Evolutionary conservation across 2,888 invertebrate species (phyloP).

Genomic region (Monoplex corrugatus): DNA sequence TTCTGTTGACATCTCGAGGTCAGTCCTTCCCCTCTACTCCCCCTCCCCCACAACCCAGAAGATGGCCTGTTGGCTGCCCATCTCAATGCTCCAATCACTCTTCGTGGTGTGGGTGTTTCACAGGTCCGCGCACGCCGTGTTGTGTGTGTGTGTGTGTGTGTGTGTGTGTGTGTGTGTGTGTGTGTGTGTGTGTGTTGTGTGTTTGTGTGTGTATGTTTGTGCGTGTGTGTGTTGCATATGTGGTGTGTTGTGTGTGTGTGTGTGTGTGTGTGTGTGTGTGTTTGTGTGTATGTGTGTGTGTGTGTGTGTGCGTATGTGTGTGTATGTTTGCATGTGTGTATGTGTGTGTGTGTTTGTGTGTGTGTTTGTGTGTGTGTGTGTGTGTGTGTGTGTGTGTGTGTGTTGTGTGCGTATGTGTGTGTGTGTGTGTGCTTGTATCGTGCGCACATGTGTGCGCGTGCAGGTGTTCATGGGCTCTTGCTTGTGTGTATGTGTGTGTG

Average conservation of each 20-base stretch:
- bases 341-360: neutral
- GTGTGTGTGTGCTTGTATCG: neutral
- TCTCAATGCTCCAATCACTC: no score
- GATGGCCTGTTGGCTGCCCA: neutral
- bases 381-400: neutral
- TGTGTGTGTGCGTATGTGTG: neutral
- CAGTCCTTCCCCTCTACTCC: no score
- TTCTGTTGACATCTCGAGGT: no score
- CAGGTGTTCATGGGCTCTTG: neutral
- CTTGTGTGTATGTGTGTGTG: neutral
- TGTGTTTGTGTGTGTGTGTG: neutral
- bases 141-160: neutral
- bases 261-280: neutral
- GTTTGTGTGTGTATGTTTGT: neutral
- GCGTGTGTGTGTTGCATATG: neutral
- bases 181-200: neutral
- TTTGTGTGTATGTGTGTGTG: neutral
- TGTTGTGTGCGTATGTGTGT: neutral
- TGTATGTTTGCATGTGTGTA: neutral
- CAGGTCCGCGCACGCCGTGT: neutral
- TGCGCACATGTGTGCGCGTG: neutral
- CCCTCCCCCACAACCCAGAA: neutral
- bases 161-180: conserved; percentile 1
- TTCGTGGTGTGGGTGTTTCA: neutral
- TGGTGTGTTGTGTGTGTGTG: neutral